Conservation (phyloP, 2,797 vertebrate genomes). For the Echiichthys vipera region DNA sequence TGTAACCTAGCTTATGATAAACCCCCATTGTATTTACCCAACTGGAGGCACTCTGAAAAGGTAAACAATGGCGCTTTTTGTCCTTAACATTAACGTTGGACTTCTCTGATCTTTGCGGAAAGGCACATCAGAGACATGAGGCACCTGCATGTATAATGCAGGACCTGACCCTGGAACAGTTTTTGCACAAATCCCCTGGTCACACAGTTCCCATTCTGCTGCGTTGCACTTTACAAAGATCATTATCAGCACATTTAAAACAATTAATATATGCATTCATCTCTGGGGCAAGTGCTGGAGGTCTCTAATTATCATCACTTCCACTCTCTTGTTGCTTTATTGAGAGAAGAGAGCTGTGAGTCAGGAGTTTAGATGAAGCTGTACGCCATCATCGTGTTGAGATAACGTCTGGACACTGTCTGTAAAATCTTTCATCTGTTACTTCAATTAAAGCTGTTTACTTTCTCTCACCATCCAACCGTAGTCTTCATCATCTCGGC, state of each 20-base stretch:
- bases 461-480: not conserved
- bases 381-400: not conserved
- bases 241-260: slow-evolving; percentile 78
- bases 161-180: slow-evolving; percentile 25
- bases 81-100: not conserved
- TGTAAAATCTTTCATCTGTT: not conserved
- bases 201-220: slow-evolving; percentile 58
- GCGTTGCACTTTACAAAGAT: slow-evolving; percentile 68
- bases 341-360: slow-evolving; percentile 24
- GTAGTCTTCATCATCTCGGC: not conserved
- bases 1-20: no score
- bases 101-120: not conserved
- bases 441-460: not conserved
- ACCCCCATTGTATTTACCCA: no score
- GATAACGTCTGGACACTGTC: not conserved
- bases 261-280: slow-evolving; percentile 73
- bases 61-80: not conserved
- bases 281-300: slow-evolving; percentile 62
- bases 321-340: slow-evolving; percentile 43
- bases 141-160: slow-evolving; percentile 10
- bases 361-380: slow-evolving; percentile 12
- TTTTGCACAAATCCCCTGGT: slow-evolving; percentile 12
- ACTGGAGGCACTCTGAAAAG: no score
- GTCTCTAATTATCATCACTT: slow-evolving; percentile 63
- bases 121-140: slow-evolving; percentile 4